Evolutionary conservation across 2,797 vertebrate species (phyloP).

Genomic region (Myotis findleyi): DNA sequence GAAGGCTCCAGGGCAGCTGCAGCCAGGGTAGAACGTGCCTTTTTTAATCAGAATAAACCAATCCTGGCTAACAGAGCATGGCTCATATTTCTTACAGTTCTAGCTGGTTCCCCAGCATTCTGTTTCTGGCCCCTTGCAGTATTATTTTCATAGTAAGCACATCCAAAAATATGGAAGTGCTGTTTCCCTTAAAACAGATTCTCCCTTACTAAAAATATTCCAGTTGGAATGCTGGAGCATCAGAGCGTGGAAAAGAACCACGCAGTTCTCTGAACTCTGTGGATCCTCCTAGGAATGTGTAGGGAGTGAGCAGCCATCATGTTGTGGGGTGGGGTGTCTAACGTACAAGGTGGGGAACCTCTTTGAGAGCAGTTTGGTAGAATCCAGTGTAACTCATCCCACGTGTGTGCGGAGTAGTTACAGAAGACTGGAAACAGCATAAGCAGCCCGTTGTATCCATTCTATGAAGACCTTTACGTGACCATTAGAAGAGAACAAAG

Average conservation of each 20-base stretch:
- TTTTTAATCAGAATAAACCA: no score
- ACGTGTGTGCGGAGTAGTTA: not conserved
- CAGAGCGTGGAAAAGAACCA: not conserved
- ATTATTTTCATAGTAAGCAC: constrained; percentile 43
- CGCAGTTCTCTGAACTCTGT: not conserved
- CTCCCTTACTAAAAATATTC: constrained; percentile 41
- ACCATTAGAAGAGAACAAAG: not conserved
- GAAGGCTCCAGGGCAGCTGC: no score
- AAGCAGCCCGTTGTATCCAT: not conserved
- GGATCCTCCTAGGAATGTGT: not conserved
- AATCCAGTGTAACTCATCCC: not conserved
- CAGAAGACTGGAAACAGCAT: not conserved
- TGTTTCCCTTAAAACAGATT: not conserved
- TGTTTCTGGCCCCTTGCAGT: not conserved
- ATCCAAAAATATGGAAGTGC: constrained; percentile 51
- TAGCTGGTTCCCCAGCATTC: no score
- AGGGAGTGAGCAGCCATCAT: not conserved
- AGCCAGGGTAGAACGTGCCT: no score
- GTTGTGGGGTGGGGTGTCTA: not conserved
- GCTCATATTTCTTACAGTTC: no score
- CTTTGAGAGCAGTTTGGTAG: not conserved
- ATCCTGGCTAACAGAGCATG: no score
- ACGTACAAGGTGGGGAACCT: not conserved
- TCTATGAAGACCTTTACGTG: rapidly evolving
- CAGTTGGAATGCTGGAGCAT: not conserved